Base-by-base conservation (phyloP, 2,888 invertebrate genomes). In the Parascotia fuliginaria region DNA sequence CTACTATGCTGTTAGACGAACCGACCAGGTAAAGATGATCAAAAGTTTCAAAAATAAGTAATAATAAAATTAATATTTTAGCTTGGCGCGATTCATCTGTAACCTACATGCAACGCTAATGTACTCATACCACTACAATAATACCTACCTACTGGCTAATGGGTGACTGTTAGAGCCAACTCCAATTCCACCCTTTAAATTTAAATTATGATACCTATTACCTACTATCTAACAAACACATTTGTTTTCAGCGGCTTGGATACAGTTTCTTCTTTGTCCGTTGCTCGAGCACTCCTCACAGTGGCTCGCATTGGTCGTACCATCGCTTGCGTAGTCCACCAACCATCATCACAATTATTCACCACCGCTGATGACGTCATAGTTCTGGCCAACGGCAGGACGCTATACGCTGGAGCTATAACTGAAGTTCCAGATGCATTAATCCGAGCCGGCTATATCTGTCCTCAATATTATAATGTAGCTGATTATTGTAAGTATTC, bases 1-100 rank as follows among this genome's bases (percentile, higher is more conserved):
- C 96, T 0, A 94, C 98, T 12, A 95, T 98, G 94, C 96, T 98
- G 73, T 94, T 98, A 62, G 98, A 98, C 80, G 98, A 98, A 85
- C 98, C 98, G 2, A 98, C 98, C 4, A 97, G 97, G 97, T 97
- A 89, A 53, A 13, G 41, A 16, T n/a, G 5, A 16, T 29, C 16
- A 14, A 15, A 13, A 19, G 2, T 5, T 19, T 19, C 19, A 19
- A 19, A 19, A 19, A n/a, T n/a, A n/a, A n/a, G n/a, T n/a, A n/a
- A n/a, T n/a, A n/a, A n/a, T n/a, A n/a, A n/a, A n/a, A n/a, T n/a
- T n/a, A n/a, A n/a, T n/a, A n/a, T n/a, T n/a, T n/a, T n/a, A n/a
- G n/a, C n/a, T n/a, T n/a, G n/a, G n/a, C n/a, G n/a, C n/a, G n/a
- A n/a, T n/a, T n/a, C n/a, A n/a, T n/a, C n/a, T n/a, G n/a, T n/a